Evolutionary conservation across 2,797 vertebrate genomes (phyloP).

Genomic region (Echiichthys vipera): DNA sequence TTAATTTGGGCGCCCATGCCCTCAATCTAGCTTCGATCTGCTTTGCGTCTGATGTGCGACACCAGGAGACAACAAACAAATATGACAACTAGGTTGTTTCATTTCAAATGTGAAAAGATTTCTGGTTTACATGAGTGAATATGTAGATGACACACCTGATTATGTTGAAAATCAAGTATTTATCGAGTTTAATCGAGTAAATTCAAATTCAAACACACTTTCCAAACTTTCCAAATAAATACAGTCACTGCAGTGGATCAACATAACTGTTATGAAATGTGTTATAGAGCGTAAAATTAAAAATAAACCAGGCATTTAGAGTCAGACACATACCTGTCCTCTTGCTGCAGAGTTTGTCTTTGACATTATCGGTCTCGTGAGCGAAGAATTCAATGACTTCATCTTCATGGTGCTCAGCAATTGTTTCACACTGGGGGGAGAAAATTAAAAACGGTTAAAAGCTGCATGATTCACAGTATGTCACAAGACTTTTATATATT

Average conservation of each 20-base stretch:
- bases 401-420: constrained; percentile 95
- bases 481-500: not conserved
- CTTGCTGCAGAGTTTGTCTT: constrained; percentile 96
- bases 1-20: too few species aligned
- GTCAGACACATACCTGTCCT: constrained; percentile 87
- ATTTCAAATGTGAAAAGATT: too few species aligned
- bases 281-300: not conserved
- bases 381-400: constrained; percentile 96
- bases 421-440: constrained; percentile 92
- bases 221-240: too few species aligned
- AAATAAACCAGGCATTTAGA: not conserved
- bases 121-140: too few species aligned
- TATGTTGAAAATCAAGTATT: too few species aligned
- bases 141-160: too few species aligned
- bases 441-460: not conserved
- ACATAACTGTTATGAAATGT: not conserved
- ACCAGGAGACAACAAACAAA: too few species aligned
- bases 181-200: too few species aligned
- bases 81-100: too few species aligned
- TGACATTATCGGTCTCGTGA: constrained; percentile 92
- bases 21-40: too few species aligned
- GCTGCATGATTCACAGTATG: not conserved
- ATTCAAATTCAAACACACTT: too few species aligned
- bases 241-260: not conserved
- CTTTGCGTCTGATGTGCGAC: too few species aligned